A percentile compares a stretch with the other conserved stretches of the same genome.
These are phyloP conservation scores for Alexandromys fortis DNA, from an alignment of 2,113 vertebrate genomes.

Conservation along the genomic window DNA sequence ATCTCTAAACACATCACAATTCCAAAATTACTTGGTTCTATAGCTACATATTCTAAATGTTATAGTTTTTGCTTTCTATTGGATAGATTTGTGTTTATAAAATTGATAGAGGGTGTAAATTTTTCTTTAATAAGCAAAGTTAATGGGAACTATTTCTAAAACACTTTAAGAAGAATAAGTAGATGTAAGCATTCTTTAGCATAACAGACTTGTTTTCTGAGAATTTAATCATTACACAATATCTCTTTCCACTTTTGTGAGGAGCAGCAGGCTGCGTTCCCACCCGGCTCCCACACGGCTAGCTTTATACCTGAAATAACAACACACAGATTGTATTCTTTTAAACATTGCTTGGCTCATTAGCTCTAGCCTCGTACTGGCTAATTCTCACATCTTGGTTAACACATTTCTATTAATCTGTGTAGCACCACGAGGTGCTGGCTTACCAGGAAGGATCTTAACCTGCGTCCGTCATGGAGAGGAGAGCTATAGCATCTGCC, in stretches of 20 bases:
- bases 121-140: background rate
- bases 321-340: too few species aligned
- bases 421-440: too few species aligned
- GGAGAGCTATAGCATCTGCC: too few species aligned
- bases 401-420: too few species aligned
- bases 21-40: background rate
- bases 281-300: too few species aligned
- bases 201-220: constrained; percentile 5
- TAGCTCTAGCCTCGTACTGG: too few species aligned
- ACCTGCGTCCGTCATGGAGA: too few species aligned
- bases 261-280: too few species aligned
- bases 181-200: background rate
- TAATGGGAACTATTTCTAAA: background rate
- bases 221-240: background rate
- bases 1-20: background rate
- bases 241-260: background rate
- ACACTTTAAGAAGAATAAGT: background rate
- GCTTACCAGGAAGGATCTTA: too few species aligned
- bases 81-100: background rate
- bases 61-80: background rate
- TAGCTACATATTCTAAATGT: background rate
- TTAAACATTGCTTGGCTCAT: too few species aligned
- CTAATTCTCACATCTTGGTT: too few species aligned
- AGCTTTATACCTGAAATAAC: too few species aligned
- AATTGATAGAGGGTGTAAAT: background rate